Percentiles rank a stretch among this genome's conserved stretches.
These are phyloP conservation scores for Uloborus plumipes DNA, from an alignment of 2,888 invertebrate genomes.

Conservation along the genomic window DNA sequence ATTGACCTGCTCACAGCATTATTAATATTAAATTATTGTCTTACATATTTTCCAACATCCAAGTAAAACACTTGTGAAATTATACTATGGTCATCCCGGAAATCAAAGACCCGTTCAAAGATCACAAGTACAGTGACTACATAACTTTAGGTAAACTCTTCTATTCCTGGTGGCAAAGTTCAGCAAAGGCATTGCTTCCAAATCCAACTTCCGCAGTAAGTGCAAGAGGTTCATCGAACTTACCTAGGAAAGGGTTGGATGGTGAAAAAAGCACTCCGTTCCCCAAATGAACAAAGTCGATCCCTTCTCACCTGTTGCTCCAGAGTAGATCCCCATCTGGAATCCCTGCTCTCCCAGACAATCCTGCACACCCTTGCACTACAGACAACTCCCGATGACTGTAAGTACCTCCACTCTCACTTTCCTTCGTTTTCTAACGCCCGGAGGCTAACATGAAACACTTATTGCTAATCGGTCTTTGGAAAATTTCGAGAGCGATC, in stretches of 20 bases:
- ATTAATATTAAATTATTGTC: too few relatives aligned
- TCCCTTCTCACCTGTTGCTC: slow-evolving; percentile 28
- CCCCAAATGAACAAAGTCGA: slow-evolving; percentile 21
- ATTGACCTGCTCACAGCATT: too few relatives aligned
- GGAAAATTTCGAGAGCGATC: not conserved
- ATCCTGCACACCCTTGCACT: too few relatives aligned
- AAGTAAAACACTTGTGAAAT: too few relatives aligned
- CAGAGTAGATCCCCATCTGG: slow-evolving; percentile 8
- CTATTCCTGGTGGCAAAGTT: not conserved
- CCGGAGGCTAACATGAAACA: slow-evolving; percentile 10
- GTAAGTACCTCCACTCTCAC: slow-evolving; percentile 18
- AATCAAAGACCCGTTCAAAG: too few relatives aligned
- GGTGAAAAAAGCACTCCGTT: slow-evolving; percentile 32
- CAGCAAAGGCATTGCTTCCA: slow-evolving; percentile 12
- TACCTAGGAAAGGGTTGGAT: slow-evolving; percentile 27
- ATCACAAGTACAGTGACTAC: too few relatives aligned
- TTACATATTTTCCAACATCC: too few relatives aligned
- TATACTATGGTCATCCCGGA: too few relatives aligned
- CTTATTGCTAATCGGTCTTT: slow-evolving; percentile 30
- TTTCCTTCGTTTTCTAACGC: slow-evolving; percentile 10
- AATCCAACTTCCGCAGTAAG: slow-evolving; percentile 50
- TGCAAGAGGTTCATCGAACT: slow-evolving; percentile 55
- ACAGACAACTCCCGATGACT: not conserved
- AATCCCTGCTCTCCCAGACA: too few relatives aligned
- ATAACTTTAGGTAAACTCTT: too few relatives aligned